Conservation (phyloP, 2,113 vertebrate species). For the Pantherophis guttatus region DNA sequence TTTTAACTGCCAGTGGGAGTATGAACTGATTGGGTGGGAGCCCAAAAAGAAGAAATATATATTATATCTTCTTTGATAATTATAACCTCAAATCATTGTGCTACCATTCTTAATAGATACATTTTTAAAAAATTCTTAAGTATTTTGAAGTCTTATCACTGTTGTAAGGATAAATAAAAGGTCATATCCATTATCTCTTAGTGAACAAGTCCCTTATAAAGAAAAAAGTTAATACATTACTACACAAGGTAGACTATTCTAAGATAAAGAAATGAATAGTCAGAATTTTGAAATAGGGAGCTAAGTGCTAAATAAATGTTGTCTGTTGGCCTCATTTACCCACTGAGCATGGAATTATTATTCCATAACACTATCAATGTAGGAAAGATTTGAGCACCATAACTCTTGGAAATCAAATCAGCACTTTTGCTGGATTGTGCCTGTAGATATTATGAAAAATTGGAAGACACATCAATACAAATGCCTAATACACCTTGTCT, state of each 20-base stretch:
- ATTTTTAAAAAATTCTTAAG: background rate
- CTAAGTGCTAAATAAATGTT: background rate
- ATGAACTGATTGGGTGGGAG: too few relatives aligned
- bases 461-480: background rate
- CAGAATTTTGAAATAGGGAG: background rate
- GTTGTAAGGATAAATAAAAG: background rate
- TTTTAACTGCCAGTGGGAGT: too few relatives aligned
- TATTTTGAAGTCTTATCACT: background rate
- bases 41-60: too few relatives aligned
- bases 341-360: background rate
- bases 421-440: background rate
- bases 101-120: background rate
- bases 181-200: background rate
- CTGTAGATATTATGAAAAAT: background rate
- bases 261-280: background rate
- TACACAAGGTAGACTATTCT: background rate
- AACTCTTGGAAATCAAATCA: background rate
- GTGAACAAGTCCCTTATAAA: background rate
- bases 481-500: background rate
- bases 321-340: background rate
- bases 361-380: background rate
- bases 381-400: background rate
- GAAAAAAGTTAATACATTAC: background rate
- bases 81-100: too few relatives aligned
- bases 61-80: too few relatives aligned